Percentiles rank a stretch among this genome's conserved stretches.
phyloP scores from a whole-genome alignment of 2,113 vertebrate species.

The Pygathrix nemaeus region DNA sequence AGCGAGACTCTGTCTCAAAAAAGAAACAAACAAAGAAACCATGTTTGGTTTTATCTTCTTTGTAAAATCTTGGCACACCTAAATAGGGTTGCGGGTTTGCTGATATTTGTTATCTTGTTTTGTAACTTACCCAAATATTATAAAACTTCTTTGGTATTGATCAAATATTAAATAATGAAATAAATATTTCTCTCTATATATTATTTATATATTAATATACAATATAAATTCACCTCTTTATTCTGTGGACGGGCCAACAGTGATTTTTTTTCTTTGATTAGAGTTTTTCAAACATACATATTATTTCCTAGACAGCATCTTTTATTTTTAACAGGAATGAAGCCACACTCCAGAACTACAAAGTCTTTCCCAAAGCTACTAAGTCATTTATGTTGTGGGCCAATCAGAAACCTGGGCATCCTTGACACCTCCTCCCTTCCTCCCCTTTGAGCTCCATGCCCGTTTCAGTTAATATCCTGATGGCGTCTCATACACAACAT shows the following conservation, averaged over 20 bases:
- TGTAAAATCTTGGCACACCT: not conserved
- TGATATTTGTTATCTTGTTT: slow-evolving; percentile 20
- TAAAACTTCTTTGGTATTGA: not conserved
- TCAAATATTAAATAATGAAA: not conserved
- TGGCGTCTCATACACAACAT: not conserved
- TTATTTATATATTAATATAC: not conserved
- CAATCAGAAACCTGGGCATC: not conserved
- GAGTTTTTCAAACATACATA: not conserved
- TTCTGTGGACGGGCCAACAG: not conserved
- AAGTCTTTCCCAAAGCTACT: not conserved
- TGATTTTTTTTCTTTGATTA: not conserved
- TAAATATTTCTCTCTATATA: not conserved
- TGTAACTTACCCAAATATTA: not conserved
- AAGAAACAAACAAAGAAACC: no score
- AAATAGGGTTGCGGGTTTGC: not conserved
- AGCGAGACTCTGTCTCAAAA: no score
- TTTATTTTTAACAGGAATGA: not conserved
- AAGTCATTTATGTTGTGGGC: not conserved
- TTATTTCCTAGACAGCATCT: not conserved
- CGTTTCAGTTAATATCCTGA: not conserved
- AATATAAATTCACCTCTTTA: not conserved
- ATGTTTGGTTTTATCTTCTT: slow-evolving; percentile 17
- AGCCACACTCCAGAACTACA: not conserved
- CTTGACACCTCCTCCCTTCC: no score
- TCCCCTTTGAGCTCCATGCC: not conserved